Percentiles rank a stretch among this genome's conserved stretches.
phyloP scores from a whole-genome alignment of 2,797 vertebrate genomes.

The Gallinago stenura region DNA sequence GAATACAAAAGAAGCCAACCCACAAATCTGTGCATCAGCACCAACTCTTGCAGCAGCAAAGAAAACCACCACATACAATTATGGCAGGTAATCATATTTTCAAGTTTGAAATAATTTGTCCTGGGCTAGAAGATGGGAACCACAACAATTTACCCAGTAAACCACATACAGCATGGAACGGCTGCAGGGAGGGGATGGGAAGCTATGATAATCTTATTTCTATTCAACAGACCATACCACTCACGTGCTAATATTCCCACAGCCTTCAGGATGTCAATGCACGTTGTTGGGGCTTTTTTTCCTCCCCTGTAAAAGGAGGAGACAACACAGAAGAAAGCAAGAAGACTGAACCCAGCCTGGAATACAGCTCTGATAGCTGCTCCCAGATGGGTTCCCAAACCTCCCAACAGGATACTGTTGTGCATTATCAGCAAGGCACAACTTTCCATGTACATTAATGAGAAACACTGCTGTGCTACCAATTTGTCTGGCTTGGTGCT shows the following conservation, averaged over 20 bases:
- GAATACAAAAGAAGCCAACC: background rate
- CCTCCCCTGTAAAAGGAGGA: background rate
- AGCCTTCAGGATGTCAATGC: background rate
- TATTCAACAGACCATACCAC: background rate
- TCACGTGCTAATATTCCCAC: background rate
- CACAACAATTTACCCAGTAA: slow-evolving; percentile 10
- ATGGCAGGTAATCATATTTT: slow-evolving; percentile 23
- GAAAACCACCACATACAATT: background rate
- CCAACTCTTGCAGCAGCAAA: background rate
- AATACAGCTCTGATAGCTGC: background rate
- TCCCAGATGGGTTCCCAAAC: slow-evolving; percentile 51
- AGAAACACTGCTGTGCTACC: slow-evolving; percentile 72
- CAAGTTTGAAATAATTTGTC: slow-evolving; percentile 20
- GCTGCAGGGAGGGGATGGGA: background rate
- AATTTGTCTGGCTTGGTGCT: slow-evolving; percentile 70
- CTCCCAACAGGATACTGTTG: slow-evolving; percentile 52
- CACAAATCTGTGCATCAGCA: background rate
- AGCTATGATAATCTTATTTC: background rate
- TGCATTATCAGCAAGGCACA: slow-evolving; percentile 65
- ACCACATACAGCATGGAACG: background rate
- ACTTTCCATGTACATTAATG: slow-evolving; percentile 61
- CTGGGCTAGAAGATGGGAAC: background rate
- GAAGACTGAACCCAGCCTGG: background rate
- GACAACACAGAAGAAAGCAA: background rate
- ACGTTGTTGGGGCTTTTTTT: background rate